Percentiles rank a stretch among this genome's conserved stretches.
These are phyloP conservation scores for Lasiurus borealis DNA, from an alignment of 2,113 vertebrate genomes.

Conservation along the genomic window DNA sequence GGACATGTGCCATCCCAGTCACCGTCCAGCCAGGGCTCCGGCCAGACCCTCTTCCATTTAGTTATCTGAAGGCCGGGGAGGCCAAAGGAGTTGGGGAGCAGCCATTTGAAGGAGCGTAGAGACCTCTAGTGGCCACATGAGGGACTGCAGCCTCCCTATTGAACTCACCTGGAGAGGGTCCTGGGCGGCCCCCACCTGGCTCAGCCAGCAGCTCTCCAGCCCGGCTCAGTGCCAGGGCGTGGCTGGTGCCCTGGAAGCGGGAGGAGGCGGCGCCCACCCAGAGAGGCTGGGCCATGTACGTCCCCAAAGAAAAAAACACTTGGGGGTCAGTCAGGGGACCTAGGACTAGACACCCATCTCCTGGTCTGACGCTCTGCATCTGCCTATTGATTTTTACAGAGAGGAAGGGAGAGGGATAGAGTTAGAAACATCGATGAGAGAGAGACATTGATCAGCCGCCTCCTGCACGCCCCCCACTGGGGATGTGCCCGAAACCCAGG, in stretches of 20 bases:
- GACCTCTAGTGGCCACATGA: conserved; percentile 29
- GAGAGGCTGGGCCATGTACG: neutral
- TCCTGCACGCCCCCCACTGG: too few relatives aligned
- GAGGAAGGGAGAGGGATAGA: too few relatives aligned
- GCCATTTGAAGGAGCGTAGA: conserved; percentile 65
- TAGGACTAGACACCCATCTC: neutral
- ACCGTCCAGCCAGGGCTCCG: neutral
- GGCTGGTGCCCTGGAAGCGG: neutral
- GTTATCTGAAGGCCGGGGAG: too few relatives aligned
- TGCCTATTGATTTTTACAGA: neutral
- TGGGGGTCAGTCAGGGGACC: neutral
- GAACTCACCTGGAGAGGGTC: rapidly evolving
- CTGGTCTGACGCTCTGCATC: neutral
- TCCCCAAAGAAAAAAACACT: neutral
- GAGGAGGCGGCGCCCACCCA: neutral
- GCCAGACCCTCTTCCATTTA: neutral
- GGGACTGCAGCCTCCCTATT: neutral
- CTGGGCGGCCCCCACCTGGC: rapidly evolving
- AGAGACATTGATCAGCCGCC: too few relatives aligned
- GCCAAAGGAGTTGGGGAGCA: neutral
- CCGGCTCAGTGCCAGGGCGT: neutral
- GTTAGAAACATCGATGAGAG: too few relatives aligned
- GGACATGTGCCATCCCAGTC: neutral
- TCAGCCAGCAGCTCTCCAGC: neutral
- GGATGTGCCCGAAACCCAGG: too few relatives aligned